Percentiles rank a stretch among this genome's conserved stretches.
Conservation (phyloP, 2,113 vertebrate genomes). For the Opisthocomus hoazin region DNA sequence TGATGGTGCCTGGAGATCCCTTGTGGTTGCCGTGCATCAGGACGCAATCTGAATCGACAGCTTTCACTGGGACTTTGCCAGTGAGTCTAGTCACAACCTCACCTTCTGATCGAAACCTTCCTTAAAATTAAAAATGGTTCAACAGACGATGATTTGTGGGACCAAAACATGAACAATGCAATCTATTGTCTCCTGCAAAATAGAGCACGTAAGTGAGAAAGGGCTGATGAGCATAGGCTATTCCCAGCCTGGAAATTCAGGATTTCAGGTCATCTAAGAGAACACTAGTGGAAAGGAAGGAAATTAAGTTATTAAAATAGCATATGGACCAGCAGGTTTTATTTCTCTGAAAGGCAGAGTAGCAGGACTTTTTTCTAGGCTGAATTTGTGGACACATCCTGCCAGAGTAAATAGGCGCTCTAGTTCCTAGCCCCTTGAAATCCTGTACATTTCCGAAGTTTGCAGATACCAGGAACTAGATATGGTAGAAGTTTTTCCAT, state of each 20-base stretch:
- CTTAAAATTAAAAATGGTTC: constrained; percentile 10
- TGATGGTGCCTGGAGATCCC: not conserved
- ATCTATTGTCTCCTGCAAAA: not conserved
- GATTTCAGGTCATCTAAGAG: not conserved
- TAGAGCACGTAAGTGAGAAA: not conserved
- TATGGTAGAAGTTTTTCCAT: not conserved
- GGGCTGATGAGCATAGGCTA: not conserved
- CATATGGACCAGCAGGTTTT: not conserved
- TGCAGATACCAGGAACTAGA: not conserved
- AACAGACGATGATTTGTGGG: not conserved
- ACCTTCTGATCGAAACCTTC: not conserved
- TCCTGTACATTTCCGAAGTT: not conserved
- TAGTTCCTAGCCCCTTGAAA: not conserved
- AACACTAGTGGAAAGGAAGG: not conserved
- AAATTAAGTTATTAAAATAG: not conserved
- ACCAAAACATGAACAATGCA: not conserved
- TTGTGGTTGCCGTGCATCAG: not conserved
- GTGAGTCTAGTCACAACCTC: not conserved
- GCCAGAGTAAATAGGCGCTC: not conserved
- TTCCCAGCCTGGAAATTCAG: not conserved
- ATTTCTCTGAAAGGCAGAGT: not conserved
- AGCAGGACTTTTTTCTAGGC: not conserved
- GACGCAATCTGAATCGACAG: not conserved
- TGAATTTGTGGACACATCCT: not conserved
- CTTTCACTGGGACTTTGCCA: not conserved